Conservation (phyloP, 2,888 invertebrate species). For the Noctuana brunneofusca region DNA sequence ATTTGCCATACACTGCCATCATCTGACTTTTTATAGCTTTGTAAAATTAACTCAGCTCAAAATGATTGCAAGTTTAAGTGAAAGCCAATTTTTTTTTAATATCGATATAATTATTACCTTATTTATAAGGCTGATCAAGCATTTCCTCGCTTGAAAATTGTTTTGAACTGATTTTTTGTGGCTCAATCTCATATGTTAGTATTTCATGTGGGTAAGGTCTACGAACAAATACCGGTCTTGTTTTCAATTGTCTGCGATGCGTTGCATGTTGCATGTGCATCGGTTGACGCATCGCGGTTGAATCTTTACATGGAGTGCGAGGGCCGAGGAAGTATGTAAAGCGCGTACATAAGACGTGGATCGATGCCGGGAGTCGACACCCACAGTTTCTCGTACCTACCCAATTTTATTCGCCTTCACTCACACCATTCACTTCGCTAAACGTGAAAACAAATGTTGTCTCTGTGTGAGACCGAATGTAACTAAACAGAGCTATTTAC, state of each 20-base stretch:
- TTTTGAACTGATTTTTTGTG: no score
- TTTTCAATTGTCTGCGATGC: constrained; percentile 47
- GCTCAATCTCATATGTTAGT: constrained; percentile 41
- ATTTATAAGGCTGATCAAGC: no score
- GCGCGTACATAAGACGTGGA: constrained; percentile 73
- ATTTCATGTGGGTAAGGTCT: constrained; percentile 42
- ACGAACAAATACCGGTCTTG: constrained; percentile 44
- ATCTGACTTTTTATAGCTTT: no score
- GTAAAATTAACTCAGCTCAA: no score
- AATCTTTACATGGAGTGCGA: constrained; percentile 76
- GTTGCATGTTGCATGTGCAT: constrained; percentile 75
- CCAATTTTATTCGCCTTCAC: constrained; percentile 42
- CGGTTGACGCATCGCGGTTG: constrained; percentile 79
- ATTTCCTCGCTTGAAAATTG: no score
- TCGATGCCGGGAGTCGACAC: constrained; percentile 73
- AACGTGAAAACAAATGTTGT: constrained; percentile 30
- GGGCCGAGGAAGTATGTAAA: constrained; percentile 70
- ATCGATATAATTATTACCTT: no score
- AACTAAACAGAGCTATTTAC: constrained; percentile 33
- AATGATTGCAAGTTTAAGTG: no score
- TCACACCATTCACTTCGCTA: constrained; percentile 31
- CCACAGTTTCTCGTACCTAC: constrained; percentile 44
- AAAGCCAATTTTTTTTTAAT: no score
- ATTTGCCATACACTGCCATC: no score
- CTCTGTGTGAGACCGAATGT: constrained; percentile 22